phyloP scores from a whole-genome alignment of 2,113 vertebrate genomes.

The Nesogale talazaci region DNA sequence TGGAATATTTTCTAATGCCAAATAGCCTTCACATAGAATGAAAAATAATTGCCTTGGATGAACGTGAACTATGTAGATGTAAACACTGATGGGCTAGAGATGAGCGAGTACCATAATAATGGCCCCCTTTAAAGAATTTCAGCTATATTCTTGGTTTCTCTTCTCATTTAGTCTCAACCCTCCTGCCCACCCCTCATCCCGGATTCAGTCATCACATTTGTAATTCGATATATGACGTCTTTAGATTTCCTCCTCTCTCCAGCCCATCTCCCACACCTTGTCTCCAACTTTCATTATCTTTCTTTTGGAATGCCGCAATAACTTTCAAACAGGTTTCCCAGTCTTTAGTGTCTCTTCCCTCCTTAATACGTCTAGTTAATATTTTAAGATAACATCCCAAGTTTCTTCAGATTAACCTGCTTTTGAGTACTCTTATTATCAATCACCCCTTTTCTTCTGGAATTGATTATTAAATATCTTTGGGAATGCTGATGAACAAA shows the following conservation, averaged over 20 bases:
- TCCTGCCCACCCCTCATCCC: not conserved
- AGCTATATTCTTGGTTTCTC: not conserved
- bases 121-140: not conserved
- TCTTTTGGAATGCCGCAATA: not conserved
- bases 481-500: not conserved
- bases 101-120: not conserved
- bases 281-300: not conserved
- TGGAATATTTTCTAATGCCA: not conserved
- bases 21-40: slow-evolving; percentile 39
- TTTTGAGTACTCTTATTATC: not conserved
- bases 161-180: not conserved
- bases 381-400: not conserved
- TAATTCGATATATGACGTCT: not conserved
- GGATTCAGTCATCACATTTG: not conserved
- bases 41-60: slow-evolving; percentile 54
- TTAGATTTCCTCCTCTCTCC: not conserved
- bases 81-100: not conserved
- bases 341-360: not conserved
- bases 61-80: not conserved
- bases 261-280: not conserved
- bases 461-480: not conserved
- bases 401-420: not conserved
- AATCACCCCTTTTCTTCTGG: not conserved
- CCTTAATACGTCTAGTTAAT: not conserved
- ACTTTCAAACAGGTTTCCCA: not conserved